phyloP scores from a whole-genome alignment of 2,888 invertebrate species.

The Lordiphosa andalusiaca region DNA sequence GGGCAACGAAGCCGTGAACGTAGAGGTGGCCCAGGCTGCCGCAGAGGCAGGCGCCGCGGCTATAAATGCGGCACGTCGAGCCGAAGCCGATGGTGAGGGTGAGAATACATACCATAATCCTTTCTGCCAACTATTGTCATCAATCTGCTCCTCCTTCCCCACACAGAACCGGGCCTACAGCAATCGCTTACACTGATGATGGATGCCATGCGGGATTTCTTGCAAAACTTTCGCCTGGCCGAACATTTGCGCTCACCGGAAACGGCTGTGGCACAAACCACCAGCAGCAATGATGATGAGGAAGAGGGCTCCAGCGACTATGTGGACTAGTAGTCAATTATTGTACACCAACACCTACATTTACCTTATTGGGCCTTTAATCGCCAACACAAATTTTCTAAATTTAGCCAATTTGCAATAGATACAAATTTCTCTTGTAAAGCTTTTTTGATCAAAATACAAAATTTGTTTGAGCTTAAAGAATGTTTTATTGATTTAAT shows the following conservation, averaged over 20 bases:
- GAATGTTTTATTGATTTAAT: slow-evolving; percentile 69
- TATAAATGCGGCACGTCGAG: slow-evolving; percentile 25
- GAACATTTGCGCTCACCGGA: slow-evolving; percentile 81
- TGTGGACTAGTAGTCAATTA: slow-evolving; percentile 65
- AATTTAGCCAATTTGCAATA: slow-evolving; percentile 21
- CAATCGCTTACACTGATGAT: slow-evolving; percentile 85
- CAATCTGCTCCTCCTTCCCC: slow-evolving; percentile 1
- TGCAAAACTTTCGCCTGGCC: slow-evolving; percentile 84
- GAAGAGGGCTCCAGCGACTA: slow-evolving; percentile 82
- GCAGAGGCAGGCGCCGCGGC: slow-evolving; percentile 26
- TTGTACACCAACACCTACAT: slow-evolving; percentile 32
- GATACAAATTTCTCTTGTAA: slow-evolving; percentile 31
- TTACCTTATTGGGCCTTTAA: too few species aligned
- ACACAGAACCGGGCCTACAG: slow-evolving; percentile 79
- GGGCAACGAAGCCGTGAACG: background rate
- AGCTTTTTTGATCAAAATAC: slow-evolving; percentile 29
- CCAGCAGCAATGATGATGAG: slow-evolving; percentile 81
- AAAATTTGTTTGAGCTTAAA: too few species aligned
- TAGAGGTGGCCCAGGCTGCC: slow-evolving; percentile 21
- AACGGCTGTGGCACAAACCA: slow-evolving; percentile 56
- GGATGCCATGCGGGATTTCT: slow-evolving; percentile 87
- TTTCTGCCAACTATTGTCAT: too few species aligned
- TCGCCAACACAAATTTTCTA: slow-evolving; percentile 38
- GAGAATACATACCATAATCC: slow-evolving; percentile 15
- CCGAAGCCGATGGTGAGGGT: slow-evolving; percentile 56